Evolutionary conservation across 30 jellyfish, hydroid and myxozoan species (phyloP).

Genomic region (Aurelia aurita): DNA sequence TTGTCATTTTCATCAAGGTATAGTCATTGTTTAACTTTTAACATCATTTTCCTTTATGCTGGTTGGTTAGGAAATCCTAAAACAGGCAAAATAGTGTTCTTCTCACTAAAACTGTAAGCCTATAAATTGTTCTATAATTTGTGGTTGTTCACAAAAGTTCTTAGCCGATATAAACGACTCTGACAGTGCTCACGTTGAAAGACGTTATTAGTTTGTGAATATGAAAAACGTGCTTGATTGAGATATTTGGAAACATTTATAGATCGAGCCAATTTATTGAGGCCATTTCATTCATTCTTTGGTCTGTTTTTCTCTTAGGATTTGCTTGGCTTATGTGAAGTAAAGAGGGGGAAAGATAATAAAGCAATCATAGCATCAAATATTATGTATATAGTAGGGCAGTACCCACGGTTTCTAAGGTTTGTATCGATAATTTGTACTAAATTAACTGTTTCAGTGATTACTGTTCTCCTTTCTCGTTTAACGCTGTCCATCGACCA

Average conservation of each 20-base stretch:
- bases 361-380: slow-evolving; percentile 99
- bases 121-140: too few species aligned
- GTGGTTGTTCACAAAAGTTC: too few species aligned
- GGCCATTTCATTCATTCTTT: neutral
- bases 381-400: slow-evolving; percentile 99
- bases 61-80: neutral
- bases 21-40: too few species aligned
- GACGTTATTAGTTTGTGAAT: too few species aligned
- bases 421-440: neutral
- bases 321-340: slow-evolving; percentile 95
- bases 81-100: too few species aligned
- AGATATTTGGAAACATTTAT: neutral
- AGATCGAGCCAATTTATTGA: neutral
- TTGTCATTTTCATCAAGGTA: slow-evolving; percentile 98
- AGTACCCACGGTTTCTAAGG: slow-evolving; percentile 98
- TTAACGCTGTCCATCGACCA: too few species aligned
- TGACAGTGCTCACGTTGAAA: too few species aligned
- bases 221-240: too few species aligned
- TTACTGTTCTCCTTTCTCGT: too few species aligned
- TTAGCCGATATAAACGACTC: too few species aligned
- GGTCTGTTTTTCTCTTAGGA: slow-evolving; percentile 59
- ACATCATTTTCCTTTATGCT: neutral
- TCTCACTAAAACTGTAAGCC: too few species aligned
- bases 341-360: slow-evolving; percentile 98
- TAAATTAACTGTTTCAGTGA: too few species aligned